Conservation (phyloP, 2,888 invertebrate genomes). For the Epirrita christyi region DNA sequence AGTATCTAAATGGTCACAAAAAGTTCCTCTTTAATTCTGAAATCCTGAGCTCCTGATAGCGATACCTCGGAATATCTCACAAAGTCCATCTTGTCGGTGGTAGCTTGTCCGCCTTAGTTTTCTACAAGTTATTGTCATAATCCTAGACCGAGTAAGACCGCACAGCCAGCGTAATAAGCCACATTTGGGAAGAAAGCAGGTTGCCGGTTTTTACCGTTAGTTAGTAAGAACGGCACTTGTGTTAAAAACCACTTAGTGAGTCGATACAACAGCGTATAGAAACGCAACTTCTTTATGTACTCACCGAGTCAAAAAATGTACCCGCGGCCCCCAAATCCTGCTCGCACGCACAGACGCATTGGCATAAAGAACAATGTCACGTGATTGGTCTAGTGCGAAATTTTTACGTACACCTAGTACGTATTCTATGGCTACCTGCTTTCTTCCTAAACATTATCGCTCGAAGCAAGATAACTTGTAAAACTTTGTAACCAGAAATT, state of each 20-base stretch:
- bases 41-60: conserved; percentile 10
- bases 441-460: conserved; percentile 7
- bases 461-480: conserved; percentile 10
- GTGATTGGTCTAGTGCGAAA: too few relatives aligned
- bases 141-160: conserved; percentile 2
- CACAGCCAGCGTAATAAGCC: background rate
- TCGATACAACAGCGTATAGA: too few relatives aligned
- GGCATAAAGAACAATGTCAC: too few relatives aligned
- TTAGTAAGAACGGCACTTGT: too few relatives aligned
- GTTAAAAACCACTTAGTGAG: too few relatives aligned
- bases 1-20: background rate
- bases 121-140: conserved; percentile 10
- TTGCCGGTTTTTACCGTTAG: too few relatives aligned
- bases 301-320: too few relatives aligned
- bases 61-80: conserved; percentile 2
- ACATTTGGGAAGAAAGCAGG: too few relatives aligned
- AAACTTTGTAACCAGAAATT: conserved; percentile 6
- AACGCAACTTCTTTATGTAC: too few relatives aligned
- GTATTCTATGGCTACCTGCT: background rate
- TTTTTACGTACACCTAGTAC: too few relatives aligned
- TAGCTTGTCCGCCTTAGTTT: conserved; percentile 14
- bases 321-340: too few relatives aligned
- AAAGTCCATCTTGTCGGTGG: conserved; percentile 13
- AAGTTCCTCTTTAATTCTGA: conserved; percentile 3
- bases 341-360: too few relatives aligned